Evolutionary conservation across 35 echinoderm and acorn worm genomes (phyloP), one percentile per base, ranked within the genome.

Genomic region (Apostichopus californicus): DNA sequence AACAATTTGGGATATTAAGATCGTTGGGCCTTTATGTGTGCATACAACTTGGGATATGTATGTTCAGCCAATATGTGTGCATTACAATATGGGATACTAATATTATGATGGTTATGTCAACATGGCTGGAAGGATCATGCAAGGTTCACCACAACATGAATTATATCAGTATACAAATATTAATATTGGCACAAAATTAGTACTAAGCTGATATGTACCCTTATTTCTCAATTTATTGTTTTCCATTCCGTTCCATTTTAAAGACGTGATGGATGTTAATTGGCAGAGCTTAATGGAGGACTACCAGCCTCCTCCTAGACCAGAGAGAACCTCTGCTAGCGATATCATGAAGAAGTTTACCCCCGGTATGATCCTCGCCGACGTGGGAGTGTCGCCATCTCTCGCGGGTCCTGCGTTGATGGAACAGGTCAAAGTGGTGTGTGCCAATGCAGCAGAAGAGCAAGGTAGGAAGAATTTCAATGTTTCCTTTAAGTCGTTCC

Each of bases 351-450:
- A 92, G 55, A 93, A 88, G 77, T 99, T 96, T 78, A 87, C 93
- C 11, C 95, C 97, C 4, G 97, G 95, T 24, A 94, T 92, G 13
- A 86, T 99, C 57, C 92, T 99, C 59, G 92, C 92, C 14, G 79
- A 86, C 10, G 70, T 96, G 0, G 97, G 97, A 8, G 95, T 99
- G 24, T 99, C 97, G 14, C 78, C 87, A 52, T 81, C 92, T 21
- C 83, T 99, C 12, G 97, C 97, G 73, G 97, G 97, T 1, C 93
- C 97, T 70, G 92, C 83, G 1, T 88, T 99, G 2, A 99, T 99
- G 95, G 77, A 92, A 83, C 81, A 96, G 60, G 81, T 99, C 15
- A 84, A 84, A 56, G 71, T 87, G 26, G 77, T 94, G 9, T 99
- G 97, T 88, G 82, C 78, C n/a, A 87, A 94, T 58, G 82, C 91